Percentiles rank a stretch among this genome's conserved stretches.
phyloP scores from a whole-genome alignment of 2,888 invertebrate genomes.

The Schrankia costaestrigalis region DNA sequence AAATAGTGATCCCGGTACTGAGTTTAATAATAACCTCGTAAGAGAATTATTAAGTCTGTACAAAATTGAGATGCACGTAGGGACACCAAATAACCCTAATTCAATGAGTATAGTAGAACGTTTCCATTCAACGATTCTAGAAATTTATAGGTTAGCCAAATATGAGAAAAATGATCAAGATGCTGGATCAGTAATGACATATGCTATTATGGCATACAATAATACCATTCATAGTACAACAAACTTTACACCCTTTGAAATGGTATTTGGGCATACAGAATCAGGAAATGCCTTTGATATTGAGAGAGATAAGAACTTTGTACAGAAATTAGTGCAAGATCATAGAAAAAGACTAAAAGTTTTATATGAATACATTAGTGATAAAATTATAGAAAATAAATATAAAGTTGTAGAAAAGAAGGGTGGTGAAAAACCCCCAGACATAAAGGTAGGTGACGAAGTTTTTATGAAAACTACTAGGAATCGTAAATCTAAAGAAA shows the following conservation, averaged over 20 bases:
- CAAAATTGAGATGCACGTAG: not conserved
- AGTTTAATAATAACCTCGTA: conserved; percentile 3
- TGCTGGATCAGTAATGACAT: conserved; percentile 2
- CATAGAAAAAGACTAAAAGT: not conserved
- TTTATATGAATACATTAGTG: not conserved
- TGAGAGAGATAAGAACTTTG: not conserved
- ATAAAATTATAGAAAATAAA: not conserved
- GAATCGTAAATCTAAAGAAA: conserved; percentile 12
- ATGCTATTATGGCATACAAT: conserved; percentile 2
- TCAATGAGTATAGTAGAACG: conserved; percentile 5
- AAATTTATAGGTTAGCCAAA: conserved; percentile 7
- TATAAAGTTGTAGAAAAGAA: not conserved
- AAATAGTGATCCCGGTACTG: conserved; percentile 5
- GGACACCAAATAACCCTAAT: conserved; percentile 3
- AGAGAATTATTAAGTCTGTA: not conserved
- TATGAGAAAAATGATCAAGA: conserved; percentile 3
- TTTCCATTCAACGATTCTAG: conserved; percentile 4
- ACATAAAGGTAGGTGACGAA: not conserved
- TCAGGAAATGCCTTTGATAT: not conserved
- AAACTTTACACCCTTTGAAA: not conserved
- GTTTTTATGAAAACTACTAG: not conserved
- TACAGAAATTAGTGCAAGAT: not conserved
- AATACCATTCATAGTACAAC: not conserved
- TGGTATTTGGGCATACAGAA: not conserved
- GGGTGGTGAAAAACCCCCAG: not conserved